Evolutionary conservation across 2,797 vertebrate species (phyloP).

Genomic region (Remorina albescens): DNA sequence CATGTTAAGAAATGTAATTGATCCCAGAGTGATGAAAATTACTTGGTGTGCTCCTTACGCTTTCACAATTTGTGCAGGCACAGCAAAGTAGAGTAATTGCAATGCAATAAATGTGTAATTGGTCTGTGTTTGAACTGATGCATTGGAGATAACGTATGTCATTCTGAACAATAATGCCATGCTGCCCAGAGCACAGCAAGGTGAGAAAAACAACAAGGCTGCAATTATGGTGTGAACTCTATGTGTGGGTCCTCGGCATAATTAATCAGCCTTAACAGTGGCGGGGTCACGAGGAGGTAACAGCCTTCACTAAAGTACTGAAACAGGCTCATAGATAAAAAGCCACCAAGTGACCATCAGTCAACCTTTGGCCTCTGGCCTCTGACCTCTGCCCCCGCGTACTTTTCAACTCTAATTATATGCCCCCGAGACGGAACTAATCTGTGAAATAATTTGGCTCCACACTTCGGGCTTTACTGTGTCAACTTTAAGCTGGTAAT

Average conservation of each 20-base stretch:
- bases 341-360: constrained; percentile 34
- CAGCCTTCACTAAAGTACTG: constrained; percentile 26
- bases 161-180: constrained; percentile 42
- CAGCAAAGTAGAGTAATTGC: constrained; percentile 63
- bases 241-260: constrained; percentile 33
- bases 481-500: constrained; percentile 40
- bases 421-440: constrained; percentile 38
- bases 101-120: constrained; percentile 66
- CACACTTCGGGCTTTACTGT: constrained; percentile 3
- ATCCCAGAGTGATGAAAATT: constrained; percentile 64
- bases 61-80: constrained; percentile 39
- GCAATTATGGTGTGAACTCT: constrained; percentile 52
- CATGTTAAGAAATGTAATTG: constrained; percentile 67
- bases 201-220: constrained; percentile 39
- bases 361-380: too few relatives aligned
- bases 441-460: constrained; percentile 62
- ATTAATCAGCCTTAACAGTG: constrained; percentile 62
- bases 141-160: constrained; percentile 39
- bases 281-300: constrained; percentile 51
- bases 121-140: constrained; percentile 40
- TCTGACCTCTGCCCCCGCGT: constrained; percentile 29
- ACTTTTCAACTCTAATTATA: constrained; percentile 54
- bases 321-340: constrained; percentile 57
- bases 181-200: constrained; percentile 32
- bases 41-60: constrained; percentile 27